A percentile compares a stretch with the other conserved stretches of the same genome.
Conservation (phyloP, 2,888 invertebrate species). For the Trissolcus brochymenae region DNA sequence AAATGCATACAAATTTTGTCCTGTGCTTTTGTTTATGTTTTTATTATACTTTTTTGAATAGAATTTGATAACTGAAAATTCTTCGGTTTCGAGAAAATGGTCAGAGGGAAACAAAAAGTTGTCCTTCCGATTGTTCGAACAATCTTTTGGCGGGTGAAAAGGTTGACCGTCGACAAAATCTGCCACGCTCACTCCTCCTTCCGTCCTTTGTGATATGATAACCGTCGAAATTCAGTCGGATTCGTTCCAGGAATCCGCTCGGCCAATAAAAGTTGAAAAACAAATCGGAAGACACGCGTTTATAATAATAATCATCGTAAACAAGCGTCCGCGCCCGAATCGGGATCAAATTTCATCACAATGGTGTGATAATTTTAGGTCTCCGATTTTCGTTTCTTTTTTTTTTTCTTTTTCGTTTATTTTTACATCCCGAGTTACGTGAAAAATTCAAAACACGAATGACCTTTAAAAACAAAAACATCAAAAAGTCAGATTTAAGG, state of each 20-base stretch:
- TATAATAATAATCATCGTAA: conserved; percentile 17
- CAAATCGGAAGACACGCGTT: conserved; percentile 10
- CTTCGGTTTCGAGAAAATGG: conserved; percentile 11
- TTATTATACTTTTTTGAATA: too few species aligned
- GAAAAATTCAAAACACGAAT: too few species aligned
- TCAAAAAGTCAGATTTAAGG: too few species aligned
- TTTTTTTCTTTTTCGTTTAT: too few species aligned
- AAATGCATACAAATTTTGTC: too few species aligned
- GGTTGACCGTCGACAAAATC: neutral
- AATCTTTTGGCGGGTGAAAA: conserved; percentile 17
- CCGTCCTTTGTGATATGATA: conserved; percentile 36
- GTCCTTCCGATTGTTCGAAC: conserved; percentile 19
- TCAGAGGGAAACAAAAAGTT: neutral
- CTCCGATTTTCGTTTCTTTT: too few species aligned
- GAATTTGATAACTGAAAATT: too few species aligned
- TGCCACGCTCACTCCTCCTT: conserved; percentile 11
- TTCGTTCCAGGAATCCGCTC: conserved; percentile 17
- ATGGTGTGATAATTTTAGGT: neutral
- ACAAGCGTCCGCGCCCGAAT: conserved; percentile 7
- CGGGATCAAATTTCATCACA: conserved; percentile 9
- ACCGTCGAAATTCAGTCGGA: conserved; percentile 18
- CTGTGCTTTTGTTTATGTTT: too few species aligned
- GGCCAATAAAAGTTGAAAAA: conserved; percentile 13
- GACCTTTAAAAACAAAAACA: too few species aligned
- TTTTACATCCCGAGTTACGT: too few species aligned